Evolutionary conservation across 35 echinoderm and acorn worm genomes (phyloP).

Genomic region (Lytechinus pictus): DNA sequence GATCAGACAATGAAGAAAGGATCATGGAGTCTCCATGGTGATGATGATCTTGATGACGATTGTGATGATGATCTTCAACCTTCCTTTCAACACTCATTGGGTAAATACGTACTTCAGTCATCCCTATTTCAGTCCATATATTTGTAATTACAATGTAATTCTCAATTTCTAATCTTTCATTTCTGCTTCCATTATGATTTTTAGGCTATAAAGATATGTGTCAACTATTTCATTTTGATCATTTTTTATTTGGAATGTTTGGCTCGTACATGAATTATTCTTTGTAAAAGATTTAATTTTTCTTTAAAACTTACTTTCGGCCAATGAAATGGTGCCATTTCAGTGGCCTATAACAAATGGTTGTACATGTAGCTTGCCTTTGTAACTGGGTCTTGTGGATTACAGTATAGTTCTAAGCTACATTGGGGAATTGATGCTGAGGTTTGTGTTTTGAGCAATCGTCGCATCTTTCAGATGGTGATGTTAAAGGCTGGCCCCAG

Average conservation of each 20-base stretch:
- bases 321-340: no score
- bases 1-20: conserved; percentile 58
- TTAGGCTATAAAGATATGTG: not conserved
- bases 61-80: conserved; percentile 30
- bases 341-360: no score
- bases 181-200: not conserved
- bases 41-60: conserved; percentile 51
- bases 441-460: no score
- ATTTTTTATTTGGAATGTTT: not conserved
- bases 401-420: no score
- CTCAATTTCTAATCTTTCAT: not conserved
- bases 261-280: no score
- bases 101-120: not conserved
- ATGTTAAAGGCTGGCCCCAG: no score
- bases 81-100: conserved; percentile 48
- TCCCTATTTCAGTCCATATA: not conserved
- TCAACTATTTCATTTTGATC: not conserved
- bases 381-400: no score
- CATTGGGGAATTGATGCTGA: no score
- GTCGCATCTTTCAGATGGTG: no score
- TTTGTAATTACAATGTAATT: not conserved
- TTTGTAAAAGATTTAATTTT: no score
- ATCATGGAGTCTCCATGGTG: conserved; percentile 65
- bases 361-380: no score
- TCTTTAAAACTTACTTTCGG: no score